phyloP scores from a whole-genome alignment of 2,888 invertebrate species.

The Hydroisotoma schaefferi region DNA sequence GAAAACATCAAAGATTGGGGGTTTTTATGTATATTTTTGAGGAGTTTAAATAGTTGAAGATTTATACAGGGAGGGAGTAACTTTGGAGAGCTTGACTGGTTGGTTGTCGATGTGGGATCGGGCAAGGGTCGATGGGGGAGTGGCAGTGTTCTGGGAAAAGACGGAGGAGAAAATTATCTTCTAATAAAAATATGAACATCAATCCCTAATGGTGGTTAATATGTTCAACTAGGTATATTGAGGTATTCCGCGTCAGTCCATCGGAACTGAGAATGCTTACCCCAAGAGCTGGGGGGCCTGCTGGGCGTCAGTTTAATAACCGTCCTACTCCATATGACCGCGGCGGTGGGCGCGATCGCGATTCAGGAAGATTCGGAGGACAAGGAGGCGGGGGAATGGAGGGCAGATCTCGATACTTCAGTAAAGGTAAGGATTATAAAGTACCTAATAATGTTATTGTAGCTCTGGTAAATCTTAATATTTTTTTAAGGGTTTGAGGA shows the following conservation, averaged over 20 bases:
- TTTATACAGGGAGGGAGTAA: too few species aligned
- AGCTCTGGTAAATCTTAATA: neutral
- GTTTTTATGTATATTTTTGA: too few species aligned
- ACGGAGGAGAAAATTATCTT: slow-evolving; percentile 1
- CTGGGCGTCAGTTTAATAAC: slow-evolving; percentile 5
- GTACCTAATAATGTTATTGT: slow-evolving; percentile 5
- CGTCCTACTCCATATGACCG: slow-evolving; percentile 43
- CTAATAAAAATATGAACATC: neutral
- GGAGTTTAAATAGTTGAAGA: too few species aligned
- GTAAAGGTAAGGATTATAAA: slow-evolving; percentile 24
- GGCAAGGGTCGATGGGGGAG: neutral
- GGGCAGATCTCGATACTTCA: slow-evolving; percentile 29
- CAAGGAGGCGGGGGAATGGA: slow-evolving; percentile 1
- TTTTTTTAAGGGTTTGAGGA: slow-evolving; percentile 51
- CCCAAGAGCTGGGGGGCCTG: slow-evolving; percentile 24
- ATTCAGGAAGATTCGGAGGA: slow-evolving; percentile 25
- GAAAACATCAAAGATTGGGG: too few species aligned
- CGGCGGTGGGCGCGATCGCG: slow-evolving; percentile 13
- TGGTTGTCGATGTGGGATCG: neutral
- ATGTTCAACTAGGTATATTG: slow-evolving; percentile 46
- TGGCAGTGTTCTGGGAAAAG: neutral
- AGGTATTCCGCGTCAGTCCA: slow-evolving; percentile 44
- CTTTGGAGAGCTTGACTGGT: too few species aligned
- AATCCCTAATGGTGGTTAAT: neutral
- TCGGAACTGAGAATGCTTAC: slow-evolving; percentile 37